A percentile compares a stretch with the other conserved stretches of the same genome.
These are phyloP conservation scores for Trichogramma evanescens DNA, from an alignment of 2,888 invertebrate genomes.

Conservation along the genomic window DNA sequence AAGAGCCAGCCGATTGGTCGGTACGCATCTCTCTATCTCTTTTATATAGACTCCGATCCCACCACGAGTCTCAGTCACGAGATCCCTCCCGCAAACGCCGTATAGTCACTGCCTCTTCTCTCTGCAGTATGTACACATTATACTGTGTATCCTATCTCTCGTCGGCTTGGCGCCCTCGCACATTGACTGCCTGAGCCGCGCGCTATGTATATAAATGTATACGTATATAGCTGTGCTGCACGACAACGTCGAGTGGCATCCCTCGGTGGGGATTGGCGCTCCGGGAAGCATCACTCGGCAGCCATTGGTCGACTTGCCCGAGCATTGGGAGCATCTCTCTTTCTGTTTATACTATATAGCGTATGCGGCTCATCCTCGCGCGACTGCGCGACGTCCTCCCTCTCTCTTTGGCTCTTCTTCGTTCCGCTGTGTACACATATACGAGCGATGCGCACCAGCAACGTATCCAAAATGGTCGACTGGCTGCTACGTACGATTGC, in stretches of 20 bases:
- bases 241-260: conserved; percentile 35
- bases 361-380: conserved; percentile 31
- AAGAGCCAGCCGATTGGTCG: conserved; percentile 14
- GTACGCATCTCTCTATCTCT: conserved; percentile 9
- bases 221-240: conserved; percentile 8
- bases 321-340: conserved; percentile 33
- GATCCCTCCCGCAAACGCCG: no score
- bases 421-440: conserved; percentile 11
- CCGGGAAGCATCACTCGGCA: conserved; percentile 39
- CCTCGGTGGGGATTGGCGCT: conserved; percentile 37
- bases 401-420: conserved; percentile 8
- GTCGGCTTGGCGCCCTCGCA: neutral
- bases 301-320: conserved; percentile 33
- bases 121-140: no score
- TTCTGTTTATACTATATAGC: conserved; percentile 41
- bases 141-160: neutral
- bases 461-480: conserved; percentile 5
- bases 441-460: no score
- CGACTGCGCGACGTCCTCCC: conserved; percentile 22
- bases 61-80: conserved; percentile 20
- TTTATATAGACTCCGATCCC: conserved; percentile 14
- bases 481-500: neutral
- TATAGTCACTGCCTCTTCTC: no score
- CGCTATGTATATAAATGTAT: conserved; percentile 8
- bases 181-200: neutral